phyloP scores from a whole-genome alignment of 1,140 invertebrate genomes.

The Tenebrio molitor region DNA sequence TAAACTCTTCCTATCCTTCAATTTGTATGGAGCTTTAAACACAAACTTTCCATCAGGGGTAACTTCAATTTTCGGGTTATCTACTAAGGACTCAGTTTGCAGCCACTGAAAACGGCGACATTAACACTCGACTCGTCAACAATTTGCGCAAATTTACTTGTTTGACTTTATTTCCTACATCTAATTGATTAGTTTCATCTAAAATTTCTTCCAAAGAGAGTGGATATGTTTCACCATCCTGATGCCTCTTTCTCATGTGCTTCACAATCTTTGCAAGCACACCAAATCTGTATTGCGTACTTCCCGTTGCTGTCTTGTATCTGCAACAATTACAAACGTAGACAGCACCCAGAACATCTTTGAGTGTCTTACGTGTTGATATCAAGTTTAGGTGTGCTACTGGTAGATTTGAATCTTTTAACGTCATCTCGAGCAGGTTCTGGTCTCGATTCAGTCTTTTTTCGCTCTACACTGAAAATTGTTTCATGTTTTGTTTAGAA shows the following conservation, averaged over 20 bases:
- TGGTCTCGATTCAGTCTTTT: constrained; percentile 77
- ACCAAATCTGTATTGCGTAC: constrained; percentile 93
- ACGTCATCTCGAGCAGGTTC: constrained; percentile 79
- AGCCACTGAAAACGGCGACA: constrained; percentile 77
- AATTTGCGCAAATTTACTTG: constrained; percentile 69
- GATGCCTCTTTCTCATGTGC: constrained; percentile 94
- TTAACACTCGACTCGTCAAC: not conserved
- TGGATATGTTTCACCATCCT: constrained; percentile 93
- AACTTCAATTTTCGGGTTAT: constrained; percentile 96
- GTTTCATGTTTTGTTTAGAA: not conserved
- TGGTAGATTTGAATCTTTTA: constrained; percentile 80
- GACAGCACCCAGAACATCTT: too few relatives aligned
- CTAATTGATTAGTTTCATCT: constrained; percentile 98
- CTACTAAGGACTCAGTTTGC: constrained; percentile 84
- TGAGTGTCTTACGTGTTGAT: constrained; percentile 72
- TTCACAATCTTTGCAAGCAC: constrained; percentile 98
- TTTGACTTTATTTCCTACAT: constrained; percentile 90
- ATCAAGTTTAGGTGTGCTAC: constrained; percentile 78
- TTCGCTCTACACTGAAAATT: constrained; percentile 86
- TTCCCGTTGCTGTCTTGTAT: constrained; percentile 90
- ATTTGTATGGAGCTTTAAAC: constrained; percentile 95
- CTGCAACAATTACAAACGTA: constrained; percentile 66
- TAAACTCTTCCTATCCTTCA: constrained; percentile 85
- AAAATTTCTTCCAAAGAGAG: constrained; percentile 95
- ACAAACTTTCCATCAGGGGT: constrained; percentile 80